These are phyloP conservation scores for Alitta virens DNA, from an alignment of 2,888 invertebrate genomes.

Conservation along the genomic window DNA sequence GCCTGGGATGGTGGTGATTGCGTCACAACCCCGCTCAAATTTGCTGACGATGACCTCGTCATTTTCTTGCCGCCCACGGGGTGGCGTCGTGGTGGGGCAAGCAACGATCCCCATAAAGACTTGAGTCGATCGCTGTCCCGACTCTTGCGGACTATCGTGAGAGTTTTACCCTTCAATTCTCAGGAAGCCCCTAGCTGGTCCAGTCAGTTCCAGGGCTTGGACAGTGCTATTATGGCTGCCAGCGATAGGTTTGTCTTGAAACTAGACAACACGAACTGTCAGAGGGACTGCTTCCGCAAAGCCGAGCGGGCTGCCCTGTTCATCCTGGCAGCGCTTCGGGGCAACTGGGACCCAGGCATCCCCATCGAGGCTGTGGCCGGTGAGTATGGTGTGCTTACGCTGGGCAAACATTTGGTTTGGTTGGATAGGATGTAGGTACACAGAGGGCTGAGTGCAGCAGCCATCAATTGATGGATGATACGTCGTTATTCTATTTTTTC, in stretches of 20 bases:
- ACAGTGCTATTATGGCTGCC: not conserved
- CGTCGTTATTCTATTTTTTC: not conserved
- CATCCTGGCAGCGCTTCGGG: slow-evolving; percentile 16
- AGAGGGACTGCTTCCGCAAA: slow-evolving; percentile 17
- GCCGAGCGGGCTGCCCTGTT: slow-evolving; percentile 21
- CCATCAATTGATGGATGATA: not conserved
- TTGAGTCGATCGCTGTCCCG: slow-evolving; percentile 20
- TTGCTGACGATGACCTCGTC: slow-evolving; percentile 23
- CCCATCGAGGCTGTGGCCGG: slow-evolving; percentile 22
- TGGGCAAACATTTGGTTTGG: no score
- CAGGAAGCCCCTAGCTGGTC: not conserved
- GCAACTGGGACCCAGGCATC: slow-evolving; percentile 24
- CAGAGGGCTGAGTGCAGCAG: no score
- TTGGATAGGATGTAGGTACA: no score
- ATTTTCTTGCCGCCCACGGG: slow-evolving; percentile 9
- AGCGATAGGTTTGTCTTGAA: slow-evolving; percentile 11
- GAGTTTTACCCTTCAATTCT: slow-evolving; percentile 21
- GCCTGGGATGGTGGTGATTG: slow-evolving; percentile 29
- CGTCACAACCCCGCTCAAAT: slow-evolving; percentile 10
- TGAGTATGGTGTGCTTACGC: slow-evolving; percentile 10
- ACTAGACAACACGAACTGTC: slow-evolving; percentile 25
- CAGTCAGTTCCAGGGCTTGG: not conserved
- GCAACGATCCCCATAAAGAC: slow-evolving; percentile 7
- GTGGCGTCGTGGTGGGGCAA: slow-evolving; percentile 1
- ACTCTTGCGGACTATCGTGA: slow-evolving; percentile 22